Evolutionary conservation across 2,888 invertebrate species (phyloP).

Genomic region (Athalia rosae): DNA sequence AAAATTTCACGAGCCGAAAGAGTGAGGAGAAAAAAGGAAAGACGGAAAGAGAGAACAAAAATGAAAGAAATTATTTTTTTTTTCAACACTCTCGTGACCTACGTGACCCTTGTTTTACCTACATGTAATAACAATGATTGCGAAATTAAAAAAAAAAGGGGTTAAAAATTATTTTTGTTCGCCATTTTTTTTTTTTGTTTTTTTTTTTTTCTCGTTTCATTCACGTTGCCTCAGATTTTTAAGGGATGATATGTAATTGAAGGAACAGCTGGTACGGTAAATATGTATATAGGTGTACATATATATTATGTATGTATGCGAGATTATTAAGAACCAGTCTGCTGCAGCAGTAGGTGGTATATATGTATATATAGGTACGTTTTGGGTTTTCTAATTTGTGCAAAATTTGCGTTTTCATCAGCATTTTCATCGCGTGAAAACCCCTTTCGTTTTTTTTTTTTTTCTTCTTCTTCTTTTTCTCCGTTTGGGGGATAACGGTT

Average conservation of each 20-base stretch:
- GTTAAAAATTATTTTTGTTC: background rate
- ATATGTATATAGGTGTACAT: background rate
- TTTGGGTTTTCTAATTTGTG: background rate
- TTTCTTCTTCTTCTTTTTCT: background rate
- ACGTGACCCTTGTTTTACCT: too few species aligned
- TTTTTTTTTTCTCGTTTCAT: background rate
- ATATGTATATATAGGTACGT: background rate
- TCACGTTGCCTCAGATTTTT: background rate
- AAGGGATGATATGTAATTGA: too few species aligned
- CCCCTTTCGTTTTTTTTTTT: constrained; percentile 8
- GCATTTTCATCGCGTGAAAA: background rate
- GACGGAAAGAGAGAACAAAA: too few species aligned
- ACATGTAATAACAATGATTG: too few species aligned
- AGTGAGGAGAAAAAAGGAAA: too few species aligned
- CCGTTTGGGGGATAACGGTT: constrained; percentile 17
- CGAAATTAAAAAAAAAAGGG: too few species aligned
- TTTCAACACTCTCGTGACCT: too few species aligned
- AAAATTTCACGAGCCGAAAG: too few species aligned
- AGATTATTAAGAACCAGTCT: background rate
- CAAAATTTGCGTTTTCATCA: background rate
- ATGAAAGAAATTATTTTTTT: too few species aligned
- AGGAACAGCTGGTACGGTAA: too few species aligned
- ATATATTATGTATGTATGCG: background rate
- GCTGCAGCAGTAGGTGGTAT: background rate
- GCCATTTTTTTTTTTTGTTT: background rate